Evolutionary conservation across 2,113 vertebrate species (phyloP).

Genomic region (Synodontis membranacea): DNA sequence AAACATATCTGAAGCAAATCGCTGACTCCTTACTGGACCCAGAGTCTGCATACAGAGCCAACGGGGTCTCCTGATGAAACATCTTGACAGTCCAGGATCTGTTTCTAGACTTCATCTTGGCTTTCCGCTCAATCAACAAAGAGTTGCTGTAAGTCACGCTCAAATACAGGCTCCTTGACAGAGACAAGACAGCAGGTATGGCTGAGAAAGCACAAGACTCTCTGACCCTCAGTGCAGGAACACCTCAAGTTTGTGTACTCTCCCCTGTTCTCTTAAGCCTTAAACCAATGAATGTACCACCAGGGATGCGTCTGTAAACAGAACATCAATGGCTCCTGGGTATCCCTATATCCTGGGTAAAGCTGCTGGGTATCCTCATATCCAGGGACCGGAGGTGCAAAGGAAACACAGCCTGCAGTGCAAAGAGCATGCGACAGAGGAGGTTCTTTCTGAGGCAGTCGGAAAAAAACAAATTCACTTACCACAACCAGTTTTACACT

Average conservation of each 20-base stretch:
- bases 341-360: background rate
- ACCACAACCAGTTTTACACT: background rate
- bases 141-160: background rate
- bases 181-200: slow-evolving; percentile 4
- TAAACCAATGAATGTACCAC: background rate
- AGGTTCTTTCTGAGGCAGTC: background rate
- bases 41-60: background rate
- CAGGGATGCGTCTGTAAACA: background rate
- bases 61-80: background rate
- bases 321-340: background rate
- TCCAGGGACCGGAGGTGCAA: background rate
- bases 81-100: background rate
- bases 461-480: background rate
- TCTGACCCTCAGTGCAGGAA: background rate
- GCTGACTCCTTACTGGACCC: background rate
- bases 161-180: slow-evolving; percentile 6
- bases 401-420: background rate
- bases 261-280: background rate
- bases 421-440: background rate
- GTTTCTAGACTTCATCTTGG: background rate
- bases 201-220: background rate
- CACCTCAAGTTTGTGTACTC: background rate
- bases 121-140: background rate
- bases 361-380: background rate
- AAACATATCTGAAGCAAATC: background rate